Conservation (phyloP, 2,113 vertebrate genomes). For the Haplochromis vanheusdeni region DNA sequence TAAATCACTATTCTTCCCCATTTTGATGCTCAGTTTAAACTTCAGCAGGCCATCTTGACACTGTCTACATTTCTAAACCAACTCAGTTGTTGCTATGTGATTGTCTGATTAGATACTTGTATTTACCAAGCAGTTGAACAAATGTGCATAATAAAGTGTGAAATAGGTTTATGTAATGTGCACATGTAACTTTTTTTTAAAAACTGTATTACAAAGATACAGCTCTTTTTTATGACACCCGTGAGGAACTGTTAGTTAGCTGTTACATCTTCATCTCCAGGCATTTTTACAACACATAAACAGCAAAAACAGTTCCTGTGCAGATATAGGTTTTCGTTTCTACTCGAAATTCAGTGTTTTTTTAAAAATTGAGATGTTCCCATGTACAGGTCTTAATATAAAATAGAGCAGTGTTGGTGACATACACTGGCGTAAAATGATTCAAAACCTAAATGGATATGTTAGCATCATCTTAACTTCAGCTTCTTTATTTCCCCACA, state of each 20-base stretch:
- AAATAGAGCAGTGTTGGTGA: not conserved
- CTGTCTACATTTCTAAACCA: fast-evolving
- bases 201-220: not conserved
- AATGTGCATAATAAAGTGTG: fast-evolving
- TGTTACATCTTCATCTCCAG: not conserved
- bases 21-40: not conserved
- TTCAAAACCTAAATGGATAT: fast-evolving
- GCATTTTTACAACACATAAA: not conserved
- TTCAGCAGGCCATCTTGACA: not conserved
- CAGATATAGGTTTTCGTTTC: not conserved
- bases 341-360: not conserved
- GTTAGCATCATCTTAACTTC: not conserved
- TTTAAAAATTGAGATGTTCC: not conserved
- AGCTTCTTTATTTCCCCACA: not conserved
- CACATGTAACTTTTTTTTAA: not conserved
- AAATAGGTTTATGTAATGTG: not conserved
- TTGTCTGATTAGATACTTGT: not conserved
- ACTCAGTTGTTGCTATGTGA: not conserved
- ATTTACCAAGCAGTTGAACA: not conserved
- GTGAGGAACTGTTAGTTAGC: fast-evolving
- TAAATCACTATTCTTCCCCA: not conserved
- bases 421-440: not conserved
- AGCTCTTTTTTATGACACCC: not conserved
- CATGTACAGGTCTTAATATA: not conserved
- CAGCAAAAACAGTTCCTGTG: not conserved